A percentile compares a stretch with the other conserved stretches of the same genome.
These are phyloP conservation scores for Dysidea cf. avara DNA, from an alignment of 37 sponge, comb jelly and placozoan species.

Conservation along the genomic window DNA sequence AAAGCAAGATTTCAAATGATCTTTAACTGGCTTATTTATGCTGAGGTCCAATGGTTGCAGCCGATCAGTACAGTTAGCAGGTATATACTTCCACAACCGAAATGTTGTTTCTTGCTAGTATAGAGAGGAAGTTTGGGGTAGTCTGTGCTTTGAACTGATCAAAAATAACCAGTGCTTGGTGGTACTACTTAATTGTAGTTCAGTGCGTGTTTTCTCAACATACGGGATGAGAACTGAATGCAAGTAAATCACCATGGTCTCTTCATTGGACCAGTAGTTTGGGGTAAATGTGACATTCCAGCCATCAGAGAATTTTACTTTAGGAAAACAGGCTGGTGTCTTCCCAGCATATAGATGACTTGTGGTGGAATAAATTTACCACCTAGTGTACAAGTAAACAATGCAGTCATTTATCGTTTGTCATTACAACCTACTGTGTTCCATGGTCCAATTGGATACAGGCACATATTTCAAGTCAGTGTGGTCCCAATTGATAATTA, in stretches of 20 bases:
- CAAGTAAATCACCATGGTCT: slow-evolving; percentile 17
- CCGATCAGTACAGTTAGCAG: slow-evolving; percentile 37
- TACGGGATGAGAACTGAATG: too few species aligned
- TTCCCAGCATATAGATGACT: slow-evolving; percentile 20
- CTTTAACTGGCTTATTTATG: slow-evolving; percentile 22
- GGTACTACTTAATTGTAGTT: neutral
- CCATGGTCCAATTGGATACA: slow-evolving; percentile 19
- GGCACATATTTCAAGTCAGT: slow-evolving; percentile 38
- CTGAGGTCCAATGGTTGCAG: slow-evolving; percentile 47
- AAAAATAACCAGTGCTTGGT: slow-evolving; percentile 18
- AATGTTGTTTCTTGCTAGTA: slow-evolving; percentile 16
- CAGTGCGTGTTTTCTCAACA: too few species aligned
- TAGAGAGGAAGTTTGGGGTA: neutral
- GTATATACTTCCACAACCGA: neutral
- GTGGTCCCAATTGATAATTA: slow-evolving; percentile 33
- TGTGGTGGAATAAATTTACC: too few species aligned
- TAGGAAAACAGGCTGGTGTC: slow-evolving; percentile 19
- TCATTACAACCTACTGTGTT: slow-evolving; percentile 2
- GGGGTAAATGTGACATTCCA: slow-evolving; percentile 13
- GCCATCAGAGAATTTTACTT: slow-evolving; percentile 2
- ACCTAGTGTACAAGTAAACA: slow-evolving; percentile 26
- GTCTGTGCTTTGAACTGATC: slow-evolving; percentile 35
- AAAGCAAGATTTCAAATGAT: neutral
- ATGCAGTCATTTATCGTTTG: slow-evolving; percentile 38
- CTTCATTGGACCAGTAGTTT: slow-evolving; percentile 39